phyloP scores from a whole-genome alignment of 2,888 invertebrate species.

The Xanthia togata region DNA sequence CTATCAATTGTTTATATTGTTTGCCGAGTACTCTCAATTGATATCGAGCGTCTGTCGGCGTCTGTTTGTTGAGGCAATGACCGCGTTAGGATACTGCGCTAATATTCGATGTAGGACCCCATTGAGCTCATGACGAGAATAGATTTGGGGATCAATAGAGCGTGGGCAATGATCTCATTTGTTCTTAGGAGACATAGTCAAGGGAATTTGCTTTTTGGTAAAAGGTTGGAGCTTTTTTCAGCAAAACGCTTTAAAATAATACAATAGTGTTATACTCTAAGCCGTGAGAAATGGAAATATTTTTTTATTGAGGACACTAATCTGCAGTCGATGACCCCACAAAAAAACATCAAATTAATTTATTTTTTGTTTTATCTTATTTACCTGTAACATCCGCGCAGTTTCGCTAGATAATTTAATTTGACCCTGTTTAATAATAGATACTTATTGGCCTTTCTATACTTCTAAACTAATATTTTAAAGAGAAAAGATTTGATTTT shows the following conservation, averaged over 20 bases:
- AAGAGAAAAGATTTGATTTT: no score
- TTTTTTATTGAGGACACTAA: no score
- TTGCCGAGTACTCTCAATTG: slow-evolving; percentile 35
- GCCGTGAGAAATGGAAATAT: neutral
- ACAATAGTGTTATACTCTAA: neutral
- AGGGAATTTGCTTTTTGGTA: neutral
- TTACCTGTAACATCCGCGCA: no score
- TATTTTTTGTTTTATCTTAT: no score
- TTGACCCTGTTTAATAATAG: no score
- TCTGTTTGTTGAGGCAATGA: slow-evolving; percentile 46
- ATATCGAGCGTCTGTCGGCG: slow-evolving; percentile 27
- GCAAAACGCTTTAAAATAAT: neutral
- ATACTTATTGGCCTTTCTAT: no score
- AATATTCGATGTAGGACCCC: slow-evolving; percentile 18
- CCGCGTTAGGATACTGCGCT: slow-evolving; percentile 32
- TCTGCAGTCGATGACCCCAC: no score
- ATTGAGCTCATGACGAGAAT: slow-evolving; percentile 17
- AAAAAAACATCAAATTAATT: no score
- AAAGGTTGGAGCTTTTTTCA: neutral
- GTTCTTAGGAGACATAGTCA: neutral
- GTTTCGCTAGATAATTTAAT: no score
- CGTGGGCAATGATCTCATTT: neutral
- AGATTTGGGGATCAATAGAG: neutral
- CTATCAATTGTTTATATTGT: slow-evolving; percentile 46
- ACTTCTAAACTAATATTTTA: no score